Evolutionary conservation across 2,888 invertebrate species (phyloP), one percentile per base, ranked within the genome.

Genomic region (Scaptomyza parva): DNA sequence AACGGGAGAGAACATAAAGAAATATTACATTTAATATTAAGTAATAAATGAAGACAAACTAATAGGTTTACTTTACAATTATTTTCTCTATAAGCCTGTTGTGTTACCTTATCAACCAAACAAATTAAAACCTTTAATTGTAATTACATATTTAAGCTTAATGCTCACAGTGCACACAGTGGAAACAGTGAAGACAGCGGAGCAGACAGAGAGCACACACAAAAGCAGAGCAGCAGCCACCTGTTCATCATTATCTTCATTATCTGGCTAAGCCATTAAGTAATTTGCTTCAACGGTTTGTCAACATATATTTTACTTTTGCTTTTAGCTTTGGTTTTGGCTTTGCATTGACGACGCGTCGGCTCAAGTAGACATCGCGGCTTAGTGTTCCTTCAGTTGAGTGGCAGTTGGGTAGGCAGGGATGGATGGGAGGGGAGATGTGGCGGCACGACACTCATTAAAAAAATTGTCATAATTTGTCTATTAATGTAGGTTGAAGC

Each of bases 391-490:
- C 71, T 59, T 43, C 54, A 62, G 50, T 43, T 7, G 22, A 61
- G 52, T 50, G 70, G n/a, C 8, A 33, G n/a, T 11, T n/a, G n/a
- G n/a, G n/a, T n/a, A n/a, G n/a, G n/a, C 1, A 6, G n/a, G n/a
- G 9, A 9, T 28, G 6, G 3, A 8, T 1, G 24, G 24, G 33
- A 33, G 43, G 11, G 20, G 39, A n/a, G 6, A 14, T 18, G 11
- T 24, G 43, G 33, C 26, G 51, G 41, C 50, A 50, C 30, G 30
- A 37, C 65, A 86, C 63, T 86, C 64, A 61, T 67, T 65, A 41
- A 2, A 60, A 61, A 82, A 81, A 79, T 88, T 78, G 79, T 81
- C 72, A 83, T 86, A 76, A 88, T 82, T 77, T 80, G 57, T 58
- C 37, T 17, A 18, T 69, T 37, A 51, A 67, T 65, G 88, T 84